These are phyloP conservation scores for Tenodera sinensis DNA, from an alignment of 2,888 invertebrate genomes.

Conservation along the genomic window DNA sequence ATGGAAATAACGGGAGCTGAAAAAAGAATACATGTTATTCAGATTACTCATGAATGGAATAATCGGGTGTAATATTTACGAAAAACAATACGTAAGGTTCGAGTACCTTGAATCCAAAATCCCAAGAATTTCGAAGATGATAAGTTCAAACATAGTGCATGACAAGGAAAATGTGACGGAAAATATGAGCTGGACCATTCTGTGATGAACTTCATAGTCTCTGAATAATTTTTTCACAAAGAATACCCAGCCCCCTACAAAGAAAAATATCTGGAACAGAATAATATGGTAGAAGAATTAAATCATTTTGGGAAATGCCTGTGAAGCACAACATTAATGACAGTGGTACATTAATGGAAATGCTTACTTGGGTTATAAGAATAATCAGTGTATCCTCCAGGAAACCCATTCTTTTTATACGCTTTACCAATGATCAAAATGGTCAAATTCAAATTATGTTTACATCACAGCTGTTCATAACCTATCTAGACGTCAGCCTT, in stretches of 20 bases:
- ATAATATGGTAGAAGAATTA: not conserved
- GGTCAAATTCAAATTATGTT: not conserved
- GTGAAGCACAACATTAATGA: not conserved
- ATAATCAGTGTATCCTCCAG: conserved; percentile 80
- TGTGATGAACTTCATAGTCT: conserved; percentile 96
- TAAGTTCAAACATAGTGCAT: conserved; percentile 98
- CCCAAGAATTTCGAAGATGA: conserved; percentile 97
- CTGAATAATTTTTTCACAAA: conserved; percentile 95
- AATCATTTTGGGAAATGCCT: no score
- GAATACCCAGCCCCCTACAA: conserved; percentile 96
- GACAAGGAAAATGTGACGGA: conserved; percentile 94
- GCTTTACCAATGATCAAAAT: not conserved
- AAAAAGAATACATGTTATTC: conserved; percentile 39
- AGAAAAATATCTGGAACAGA: conserved; percentile 76
- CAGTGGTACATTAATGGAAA: not conserved
- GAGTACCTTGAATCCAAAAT: conserved; percentile 83
- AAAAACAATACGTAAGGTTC: conserved; percentile 32
- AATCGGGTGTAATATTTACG: not conserved
- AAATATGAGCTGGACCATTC: conserved; percentile 91
- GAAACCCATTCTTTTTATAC: conserved; percentile 63
- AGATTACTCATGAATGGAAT: not conserved
- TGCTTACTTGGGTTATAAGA: conserved; percentile 70
- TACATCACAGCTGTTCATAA: not conserved
- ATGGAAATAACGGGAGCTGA: conserved; percentile 86
- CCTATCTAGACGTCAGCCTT: not conserved